These are phyloP conservation scores for Zoanthus solanderi DNA, from an alignment of 92 coral and sea anemone species.

Conservation along the genomic window DNA sequence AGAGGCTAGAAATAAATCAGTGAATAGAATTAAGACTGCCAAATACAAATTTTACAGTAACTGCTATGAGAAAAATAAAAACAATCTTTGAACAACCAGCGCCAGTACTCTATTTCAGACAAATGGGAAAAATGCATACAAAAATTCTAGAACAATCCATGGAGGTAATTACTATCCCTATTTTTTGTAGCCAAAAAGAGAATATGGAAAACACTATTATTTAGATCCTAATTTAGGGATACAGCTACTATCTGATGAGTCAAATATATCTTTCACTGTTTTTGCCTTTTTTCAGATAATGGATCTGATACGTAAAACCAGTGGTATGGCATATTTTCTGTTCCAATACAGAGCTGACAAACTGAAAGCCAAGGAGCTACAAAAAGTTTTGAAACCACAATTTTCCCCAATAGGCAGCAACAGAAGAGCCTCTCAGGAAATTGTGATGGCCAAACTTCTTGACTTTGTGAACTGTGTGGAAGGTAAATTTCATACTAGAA, in stretches of 20 bases:
- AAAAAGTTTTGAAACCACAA: conserved; percentile 51
- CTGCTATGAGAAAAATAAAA: conserved; percentile 36
- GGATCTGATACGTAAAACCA: conserved; percentile 39
- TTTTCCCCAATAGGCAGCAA: conserved; percentile 65
- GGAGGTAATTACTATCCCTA: conserved; percentile 19
- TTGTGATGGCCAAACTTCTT: conserved; percentile 60
- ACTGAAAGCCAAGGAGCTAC: conserved; percentile 49
- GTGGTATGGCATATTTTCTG: conserved; percentile 52
- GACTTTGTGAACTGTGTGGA: conserved; percentile 59
- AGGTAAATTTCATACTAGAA: conserved; percentile 42
- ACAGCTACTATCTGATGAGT: conserved; percentile 47
- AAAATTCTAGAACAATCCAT: conserved; percentile 42
- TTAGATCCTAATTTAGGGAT: not conserved
- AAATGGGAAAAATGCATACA: conserved; percentile 19
- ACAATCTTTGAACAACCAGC: conserved; percentile 27
- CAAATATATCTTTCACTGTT: conserved; percentile 22
- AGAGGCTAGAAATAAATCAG: conserved; percentile 47
- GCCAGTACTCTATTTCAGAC: conserved; percentile 1
- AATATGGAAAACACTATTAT: conserved; percentile 8
- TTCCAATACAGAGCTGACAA: conserved; percentile 45
- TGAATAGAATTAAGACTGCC: conserved; percentile 35
- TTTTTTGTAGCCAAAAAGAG: conserved; percentile 30
- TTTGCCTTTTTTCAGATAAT: conserved; percentile 53
- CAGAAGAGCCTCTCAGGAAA: conserved; percentile 56
- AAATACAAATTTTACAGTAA: conserved; percentile 1